A percentile compares a stretch with the other conserved stretches of the same genome.
Evolutionary conservation across 2,888 invertebrate genomes (phyloP).

Genomic region (Strigamia maritima): DNA sequence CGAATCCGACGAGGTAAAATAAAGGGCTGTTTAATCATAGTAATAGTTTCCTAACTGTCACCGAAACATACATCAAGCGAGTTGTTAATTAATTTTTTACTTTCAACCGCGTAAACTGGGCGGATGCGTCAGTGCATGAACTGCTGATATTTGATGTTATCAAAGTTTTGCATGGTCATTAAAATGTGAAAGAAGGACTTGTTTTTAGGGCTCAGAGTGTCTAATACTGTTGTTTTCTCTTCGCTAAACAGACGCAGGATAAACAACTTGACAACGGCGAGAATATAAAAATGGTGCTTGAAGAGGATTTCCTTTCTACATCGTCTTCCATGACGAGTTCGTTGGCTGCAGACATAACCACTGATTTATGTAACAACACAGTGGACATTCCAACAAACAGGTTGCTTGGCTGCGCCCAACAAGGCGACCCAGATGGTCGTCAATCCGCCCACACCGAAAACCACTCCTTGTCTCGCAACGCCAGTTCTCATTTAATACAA

Average conservation of each 20-base stretch:
- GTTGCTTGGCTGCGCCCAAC: slow-evolving; percentile 26
- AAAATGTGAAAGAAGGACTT: not conserved
- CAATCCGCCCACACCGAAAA: slow-evolving; percentile 23
- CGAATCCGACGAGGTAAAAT: not conserved
- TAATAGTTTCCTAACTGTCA: not conserved
- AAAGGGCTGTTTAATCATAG: slow-evolving; percentile 10
- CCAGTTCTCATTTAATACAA: not conserved
- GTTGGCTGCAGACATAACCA: not conserved
- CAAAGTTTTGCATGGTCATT: not conserved
- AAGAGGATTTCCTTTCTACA: slow-evolving; percentile 30
- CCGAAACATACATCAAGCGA: not conserved
- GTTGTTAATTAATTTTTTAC: slow-evolving; percentile 17
- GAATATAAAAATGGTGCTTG: not conserved
- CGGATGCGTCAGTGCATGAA: not conserved
- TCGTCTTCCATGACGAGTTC: slow-evolving; percentile 31
- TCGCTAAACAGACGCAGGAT: not conserved
- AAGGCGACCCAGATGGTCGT: slow-evolving; percentile 23
- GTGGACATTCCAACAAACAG: slow-evolving; percentile 30
- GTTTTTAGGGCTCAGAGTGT: not conserved
- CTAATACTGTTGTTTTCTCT: not conserved
- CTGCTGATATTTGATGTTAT: slow-evolving; percentile 12
- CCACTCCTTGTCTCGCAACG: slow-evolving; percentile 18
- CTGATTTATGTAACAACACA: slow-evolving; percentile 30
- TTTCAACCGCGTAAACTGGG: not conserved
- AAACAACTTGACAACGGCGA: not conserved